Evolutionary conservation across 2,888 invertebrate genomes (phyloP).

Genomic region (Cryptosula pallasiana): DNA sequence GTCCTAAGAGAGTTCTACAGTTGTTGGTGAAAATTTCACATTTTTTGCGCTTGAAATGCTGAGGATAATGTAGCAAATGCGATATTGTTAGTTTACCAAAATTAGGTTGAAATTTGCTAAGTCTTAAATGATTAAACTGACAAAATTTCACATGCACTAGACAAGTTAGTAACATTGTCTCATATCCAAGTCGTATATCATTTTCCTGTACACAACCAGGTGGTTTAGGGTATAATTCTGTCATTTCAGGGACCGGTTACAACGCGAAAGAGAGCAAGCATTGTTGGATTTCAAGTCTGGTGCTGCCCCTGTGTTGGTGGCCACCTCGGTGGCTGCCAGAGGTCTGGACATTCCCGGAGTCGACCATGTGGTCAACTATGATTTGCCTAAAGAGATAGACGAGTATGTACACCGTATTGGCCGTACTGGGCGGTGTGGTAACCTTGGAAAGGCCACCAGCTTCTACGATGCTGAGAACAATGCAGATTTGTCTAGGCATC

Average conservation of each 20-base stretch:
- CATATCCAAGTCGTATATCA: too few relatives aligned
- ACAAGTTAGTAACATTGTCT: too few relatives aligned
- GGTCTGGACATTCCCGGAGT: constrained; percentile 65
- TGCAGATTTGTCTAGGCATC: constrained; percentile 2
- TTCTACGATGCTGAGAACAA: constrained; percentile 12
- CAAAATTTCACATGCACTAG: too few relatives aligned
- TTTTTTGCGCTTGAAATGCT: too few relatives aligned
- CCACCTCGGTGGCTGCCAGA: constrained; percentile 89
- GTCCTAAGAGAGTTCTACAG: too few relatives aligned
- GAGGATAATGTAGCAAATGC: too few relatives aligned
- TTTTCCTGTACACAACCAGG: too few relatives aligned
- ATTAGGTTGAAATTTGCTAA: too few relatives aligned
- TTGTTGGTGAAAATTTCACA: too few relatives aligned
- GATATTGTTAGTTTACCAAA: too few relatives aligned
- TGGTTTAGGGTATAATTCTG: not conserved
- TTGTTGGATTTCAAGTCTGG: constrained; percentile 75
- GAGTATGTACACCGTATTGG: constrained; percentile 64
- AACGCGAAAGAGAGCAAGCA: constrained; percentile 69
- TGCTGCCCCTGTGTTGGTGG: constrained; percentile 73
- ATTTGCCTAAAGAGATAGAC: constrained; percentile 67
- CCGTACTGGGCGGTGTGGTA: constrained; percentile 98
- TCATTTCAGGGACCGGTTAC: constrained; percentile 60
- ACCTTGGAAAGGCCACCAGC: constrained; percentile 63
- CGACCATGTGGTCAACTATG: constrained; percentile 62
- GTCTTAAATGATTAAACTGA: too few relatives aligned